Evolutionary conservation across 2,113 vertebrate species (phyloP), one percentile per base, ranked within the genome.

Genomic region (Pachyramphus minor): DNA sequence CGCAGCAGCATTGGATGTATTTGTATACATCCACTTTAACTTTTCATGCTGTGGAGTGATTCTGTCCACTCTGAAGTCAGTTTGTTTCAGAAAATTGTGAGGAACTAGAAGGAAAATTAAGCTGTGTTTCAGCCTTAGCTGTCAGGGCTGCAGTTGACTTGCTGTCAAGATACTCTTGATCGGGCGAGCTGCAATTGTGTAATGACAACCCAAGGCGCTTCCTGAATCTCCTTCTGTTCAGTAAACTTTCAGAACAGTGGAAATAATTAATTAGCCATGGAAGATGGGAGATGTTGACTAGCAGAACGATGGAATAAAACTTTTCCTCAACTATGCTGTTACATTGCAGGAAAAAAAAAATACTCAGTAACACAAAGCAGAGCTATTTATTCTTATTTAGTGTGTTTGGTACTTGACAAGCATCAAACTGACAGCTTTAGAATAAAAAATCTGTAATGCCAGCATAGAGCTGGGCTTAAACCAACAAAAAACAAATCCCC

Each of bases 381-480:
- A 84, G n/a, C 58, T 85, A 81, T 87, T 93, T 97, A 95, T 90
- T 92, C 89, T 62, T 89, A 58, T 96, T 95, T 96, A 78, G 86
- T 94, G 80, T 56, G 84, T 85, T 89, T 94, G 58, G 12, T 90
- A 44, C 27, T 94, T 95, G 94, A 95, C 84, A 93, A 82, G 85
- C 71, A 90, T 95, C 80, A 66, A 85, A 63, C 87, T 77, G 87
- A 92, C 85, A 91, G 56, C 75, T 73, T 87, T 2, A 74, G 87
- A 90, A 93, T 87, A 50, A 93, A 92, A 71, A 62, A 69, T 60
- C 53, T 69, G 11, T 91, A 82, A 78, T 68, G 76, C 58, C 94
- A 96, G 84, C 79, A 47, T 93, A 97, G 98, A 98, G 67, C 60
- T 83, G 69, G 74, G 58, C 64, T 90, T 88, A 76, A 79, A 69